phyloP scores from a whole-genome alignment of 2,113 vertebrate species.

The Mesocricetus auratus region DNA sequence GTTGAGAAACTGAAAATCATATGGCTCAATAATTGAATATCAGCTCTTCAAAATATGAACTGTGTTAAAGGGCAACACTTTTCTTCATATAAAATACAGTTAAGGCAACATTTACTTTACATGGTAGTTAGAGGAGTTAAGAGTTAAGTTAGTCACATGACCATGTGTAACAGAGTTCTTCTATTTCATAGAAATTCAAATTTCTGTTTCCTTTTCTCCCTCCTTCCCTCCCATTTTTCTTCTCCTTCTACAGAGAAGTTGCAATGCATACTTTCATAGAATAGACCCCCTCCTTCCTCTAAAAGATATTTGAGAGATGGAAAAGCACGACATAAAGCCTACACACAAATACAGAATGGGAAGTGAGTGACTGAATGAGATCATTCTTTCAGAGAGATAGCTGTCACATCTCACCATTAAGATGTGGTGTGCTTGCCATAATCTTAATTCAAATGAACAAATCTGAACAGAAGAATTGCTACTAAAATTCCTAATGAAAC shows the following conservation, averaged over 20 bases:
- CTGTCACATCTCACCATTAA: conserved; percentile 70
- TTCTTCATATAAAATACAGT: background rate
- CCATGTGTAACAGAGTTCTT: background rate
- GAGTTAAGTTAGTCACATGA: background rate
- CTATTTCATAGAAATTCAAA: conserved; percentile 8
- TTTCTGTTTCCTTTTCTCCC: background rate
- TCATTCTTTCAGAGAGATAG: conserved; percentile 67
- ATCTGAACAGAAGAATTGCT: conserved; percentile 65
- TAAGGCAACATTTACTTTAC: background rate
- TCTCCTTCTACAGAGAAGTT: background rate
- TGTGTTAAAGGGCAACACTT: background rate
- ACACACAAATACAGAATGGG: conserved; percentile 63
- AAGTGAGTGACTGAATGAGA: conserved; percentile 57
- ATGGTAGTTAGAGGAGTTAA: conserved; percentile 1
- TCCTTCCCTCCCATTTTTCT: background rate
- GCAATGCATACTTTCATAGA: conserved; percentile 17
- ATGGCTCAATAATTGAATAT: background rate
- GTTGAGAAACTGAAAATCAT: background rate
- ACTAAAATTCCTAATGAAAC: conserved; percentile 73
- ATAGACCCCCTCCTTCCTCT: conserved; percentile 40
- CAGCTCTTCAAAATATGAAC: background rate
- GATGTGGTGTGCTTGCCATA: conserved; percentile 64
- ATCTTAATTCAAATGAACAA: conserved; percentile 73
- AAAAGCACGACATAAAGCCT: conserved; percentile 52
- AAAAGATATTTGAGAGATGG: conserved; percentile 45